phyloP scores from a whole-genome alignment of 1,140 invertebrate genomes.

The Orussus abietinus region DNA sequence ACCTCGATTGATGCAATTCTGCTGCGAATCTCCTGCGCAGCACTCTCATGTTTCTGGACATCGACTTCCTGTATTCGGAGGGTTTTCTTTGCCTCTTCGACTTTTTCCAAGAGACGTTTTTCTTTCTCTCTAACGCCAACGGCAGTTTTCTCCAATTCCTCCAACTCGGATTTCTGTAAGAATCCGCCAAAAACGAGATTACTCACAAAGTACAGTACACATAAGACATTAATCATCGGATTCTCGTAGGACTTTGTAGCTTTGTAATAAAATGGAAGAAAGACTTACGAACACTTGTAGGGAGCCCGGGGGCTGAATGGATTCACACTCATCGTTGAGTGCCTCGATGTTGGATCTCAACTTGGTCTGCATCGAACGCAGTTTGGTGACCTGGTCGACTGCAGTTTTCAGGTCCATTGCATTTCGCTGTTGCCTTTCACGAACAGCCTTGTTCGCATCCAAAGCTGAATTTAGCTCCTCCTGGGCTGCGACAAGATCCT shows the following conservation, averaged over 20 bases:
- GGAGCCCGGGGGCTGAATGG: too few relatives aligned
- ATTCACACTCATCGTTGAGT: conserved; percentile 45
- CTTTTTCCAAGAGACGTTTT: conserved; percentile 13
- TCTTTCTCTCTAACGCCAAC: conserved; percentile 28
- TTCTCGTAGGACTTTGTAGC: too few relatives aligned
- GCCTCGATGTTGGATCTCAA: conserved; percentile 38
- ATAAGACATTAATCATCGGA: too few relatives aligned
- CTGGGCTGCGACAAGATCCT: conserved; percentile 29
- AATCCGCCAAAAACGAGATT: too few relatives aligned
- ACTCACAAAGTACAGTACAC: too few relatives aligned
- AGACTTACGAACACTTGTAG: too few relatives aligned
- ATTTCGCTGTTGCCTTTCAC: conserved; percentile 26
- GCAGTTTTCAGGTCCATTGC: conserved; percentile 24
- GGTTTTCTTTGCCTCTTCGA: conserved; percentile 34
- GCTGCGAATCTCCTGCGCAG: too few relatives aligned
- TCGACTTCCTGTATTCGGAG: too few relatives aligned
- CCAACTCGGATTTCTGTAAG: conserved; percentile 47
- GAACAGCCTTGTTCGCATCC: conserved; percentile 14
- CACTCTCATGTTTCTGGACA: too few relatives aligned
- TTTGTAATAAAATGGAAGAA: too few relatives aligned
- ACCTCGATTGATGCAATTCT: too few relatives aligned
- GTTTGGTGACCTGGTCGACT: conserved; percentile 20
- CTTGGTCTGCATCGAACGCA: conserved; percentile 19
- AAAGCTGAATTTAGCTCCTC: conserved; percentile 15
- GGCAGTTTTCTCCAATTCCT: conserved; percentile 45